These are phyloP conservation scores for Corythornis vintsioides DNA, from an alignment of 2,113 vertebrate species.

Conservation along the genomic window DNA sequence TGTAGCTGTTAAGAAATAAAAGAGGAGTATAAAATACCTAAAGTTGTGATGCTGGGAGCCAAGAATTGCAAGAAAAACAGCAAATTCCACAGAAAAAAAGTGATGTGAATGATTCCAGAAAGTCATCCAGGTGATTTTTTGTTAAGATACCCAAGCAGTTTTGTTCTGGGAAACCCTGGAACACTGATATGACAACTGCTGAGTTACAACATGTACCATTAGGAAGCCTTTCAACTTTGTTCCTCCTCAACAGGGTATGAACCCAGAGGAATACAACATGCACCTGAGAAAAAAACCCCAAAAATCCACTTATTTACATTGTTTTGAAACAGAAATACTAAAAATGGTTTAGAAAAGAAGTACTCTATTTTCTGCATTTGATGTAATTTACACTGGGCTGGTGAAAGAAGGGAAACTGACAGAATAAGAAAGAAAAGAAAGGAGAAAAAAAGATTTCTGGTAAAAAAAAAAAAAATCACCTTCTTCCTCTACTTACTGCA, in stretches of 20 bases:
- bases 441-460: background rate
- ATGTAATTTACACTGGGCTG: background rate
- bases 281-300: background rate
- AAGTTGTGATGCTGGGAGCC: background rate
- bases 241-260: background rate
- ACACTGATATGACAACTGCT: background rate
- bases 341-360: background rate
- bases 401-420: background rate
- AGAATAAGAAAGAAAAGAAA: background rate
- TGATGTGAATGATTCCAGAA: accelerated
- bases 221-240: background rate
- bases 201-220: background rate
- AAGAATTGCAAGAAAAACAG: background rate
- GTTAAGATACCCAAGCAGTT: background rate
- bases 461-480: background rate
- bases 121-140: background rate
- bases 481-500: conserved; percentile 87
- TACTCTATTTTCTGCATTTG: background rate
- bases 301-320: background rate
- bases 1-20: conserved; percentile 80
- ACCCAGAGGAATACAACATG: background rate
- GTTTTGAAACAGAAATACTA: background rate
- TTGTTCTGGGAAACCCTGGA: background rate
- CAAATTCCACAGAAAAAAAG: background rate
- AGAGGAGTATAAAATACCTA: background rate